Conservation (phyloP, 1,140 invertebrate species). For the Orchestia grillus region DNA sequence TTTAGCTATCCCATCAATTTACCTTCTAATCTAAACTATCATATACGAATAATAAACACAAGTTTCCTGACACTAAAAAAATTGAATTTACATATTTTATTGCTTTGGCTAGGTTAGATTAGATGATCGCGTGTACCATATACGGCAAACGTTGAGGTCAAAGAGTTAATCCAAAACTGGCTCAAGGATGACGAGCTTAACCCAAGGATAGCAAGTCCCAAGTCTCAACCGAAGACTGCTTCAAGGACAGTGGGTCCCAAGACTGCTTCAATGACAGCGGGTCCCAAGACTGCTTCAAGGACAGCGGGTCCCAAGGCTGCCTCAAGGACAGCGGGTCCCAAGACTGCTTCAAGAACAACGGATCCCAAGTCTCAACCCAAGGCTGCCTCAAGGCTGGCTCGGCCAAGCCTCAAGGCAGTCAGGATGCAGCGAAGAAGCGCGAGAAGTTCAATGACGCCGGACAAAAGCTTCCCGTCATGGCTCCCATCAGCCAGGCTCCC, state of each 20-base stretch:
- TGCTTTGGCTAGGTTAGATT: too few relatives aligned
- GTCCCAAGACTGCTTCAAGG: too few relatives aligned
- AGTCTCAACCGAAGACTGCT: neutral
- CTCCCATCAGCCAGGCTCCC: neutral
- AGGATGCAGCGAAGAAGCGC: neutral
- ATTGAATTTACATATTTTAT: too few relatives aligned
- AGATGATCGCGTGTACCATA: too few relatives aligned
- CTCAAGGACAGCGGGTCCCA: neutral
- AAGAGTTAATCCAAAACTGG: too few relatives aligned
- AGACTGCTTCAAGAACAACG: neutral
- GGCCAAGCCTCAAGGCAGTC: neutral
- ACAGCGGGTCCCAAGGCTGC: neutral
- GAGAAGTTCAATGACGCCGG: neutral
- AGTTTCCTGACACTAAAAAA: too few relatives aligned
- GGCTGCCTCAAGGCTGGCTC: neutral
- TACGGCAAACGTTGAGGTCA: too few relatives aligned
- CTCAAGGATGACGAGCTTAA: neutral
- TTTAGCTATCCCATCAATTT: too few relatives aligned
- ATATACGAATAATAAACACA: too few relatives aligned
- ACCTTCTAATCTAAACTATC: too few relatives aligned
- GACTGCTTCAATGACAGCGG: too few relatives aligned
- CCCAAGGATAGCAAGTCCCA: neutral
- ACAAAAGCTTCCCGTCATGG: constrained; percentile 6
- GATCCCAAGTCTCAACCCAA: neutral
- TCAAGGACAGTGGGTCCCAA: too few relatives aligned